Percentiles rank a stretch among this genome's conserved stretches.
These are phyloP conservation scores for Enteromius afrohamiltoni DNA, from an alignment of 2,797 vertebrate genomes.

Conservation along the genomic window DNA sequence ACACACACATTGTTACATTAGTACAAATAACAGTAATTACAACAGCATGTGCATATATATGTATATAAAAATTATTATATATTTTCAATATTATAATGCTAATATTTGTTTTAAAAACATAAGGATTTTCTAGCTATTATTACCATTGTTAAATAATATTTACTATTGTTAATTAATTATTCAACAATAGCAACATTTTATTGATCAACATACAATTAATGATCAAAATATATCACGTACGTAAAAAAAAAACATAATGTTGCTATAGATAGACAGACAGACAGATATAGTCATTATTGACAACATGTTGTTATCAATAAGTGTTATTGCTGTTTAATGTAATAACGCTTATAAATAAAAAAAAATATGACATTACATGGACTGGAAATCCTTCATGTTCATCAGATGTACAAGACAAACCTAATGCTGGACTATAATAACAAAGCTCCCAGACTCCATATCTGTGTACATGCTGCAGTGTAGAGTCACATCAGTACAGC, in stretches of 20 bases:
- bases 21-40: neutral
- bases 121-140: neutral
- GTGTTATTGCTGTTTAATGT: neutral
- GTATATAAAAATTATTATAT: no score
- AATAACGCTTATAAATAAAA: neutral
- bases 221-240: neutral
- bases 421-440: neutral
- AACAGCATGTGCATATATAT: no score
- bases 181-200: neutral
- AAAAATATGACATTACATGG: neutral
- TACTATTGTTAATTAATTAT: neutral
- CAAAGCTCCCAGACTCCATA: neutral
- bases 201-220: neutral
- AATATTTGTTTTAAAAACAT: neutral
- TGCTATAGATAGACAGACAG: no score
- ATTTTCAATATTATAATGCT: neutral
- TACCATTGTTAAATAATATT: neutral
- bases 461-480: neutral
- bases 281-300: neutral
- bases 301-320: neutral
- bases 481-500: neutral
- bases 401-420: neutral
- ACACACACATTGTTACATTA: neutral
- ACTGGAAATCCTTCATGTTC: neutral
- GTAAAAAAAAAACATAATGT: neutral